Evolutionary conservation across 2,113 vertebrate species (phyloP).

Genomic region (Ranitomeya variabilis): DNA sequence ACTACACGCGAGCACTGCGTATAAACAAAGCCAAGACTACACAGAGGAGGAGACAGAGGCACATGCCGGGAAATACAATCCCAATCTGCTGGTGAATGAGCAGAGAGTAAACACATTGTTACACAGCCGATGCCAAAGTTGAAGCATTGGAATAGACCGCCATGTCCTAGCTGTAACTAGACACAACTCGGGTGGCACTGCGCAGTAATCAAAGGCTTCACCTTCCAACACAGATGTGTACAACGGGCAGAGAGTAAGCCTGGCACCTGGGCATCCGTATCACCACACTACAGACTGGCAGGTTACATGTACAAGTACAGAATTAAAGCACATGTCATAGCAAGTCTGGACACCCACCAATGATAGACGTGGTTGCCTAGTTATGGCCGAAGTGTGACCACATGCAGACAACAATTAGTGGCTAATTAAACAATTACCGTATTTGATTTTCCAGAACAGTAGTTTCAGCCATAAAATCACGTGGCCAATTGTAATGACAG

Average conservation of each 20-base stretch:
- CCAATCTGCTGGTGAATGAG: conserved; percentile 13
- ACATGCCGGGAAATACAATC: conserved; percentile 18
- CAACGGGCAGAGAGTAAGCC: not conserved
- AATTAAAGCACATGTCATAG: not conserved
- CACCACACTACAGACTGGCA: not conserved
- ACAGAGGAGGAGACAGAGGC: conserved; percentile 13
- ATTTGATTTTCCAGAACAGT: no score
- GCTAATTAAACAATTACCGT: not conserved
- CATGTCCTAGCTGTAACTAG: not conserved
- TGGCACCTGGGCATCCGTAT: not conserved
- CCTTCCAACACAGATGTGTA: not conserved
- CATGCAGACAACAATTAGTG: not conserved
- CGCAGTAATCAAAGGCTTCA: not conserved
- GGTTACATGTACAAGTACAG: not conserved
- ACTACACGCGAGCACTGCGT: not conserved
- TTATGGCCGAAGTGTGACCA: no score
- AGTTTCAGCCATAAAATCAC: no score
- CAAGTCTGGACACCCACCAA: not conserved
- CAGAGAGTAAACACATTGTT: conserved; percentile 4
- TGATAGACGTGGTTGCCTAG: not conserved
- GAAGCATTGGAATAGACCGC: no score
- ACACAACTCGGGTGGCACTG: not conserved
- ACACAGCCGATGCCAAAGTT: conserved; percentile 37
- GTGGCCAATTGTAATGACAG: no score
- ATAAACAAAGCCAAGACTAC: conserved; percentile 39